These are phyloP conservation scores for Eilema griseolum DNA, from an alignment of 2,888 invertebrate genomes.

Conservation along the genomic window DNA sequence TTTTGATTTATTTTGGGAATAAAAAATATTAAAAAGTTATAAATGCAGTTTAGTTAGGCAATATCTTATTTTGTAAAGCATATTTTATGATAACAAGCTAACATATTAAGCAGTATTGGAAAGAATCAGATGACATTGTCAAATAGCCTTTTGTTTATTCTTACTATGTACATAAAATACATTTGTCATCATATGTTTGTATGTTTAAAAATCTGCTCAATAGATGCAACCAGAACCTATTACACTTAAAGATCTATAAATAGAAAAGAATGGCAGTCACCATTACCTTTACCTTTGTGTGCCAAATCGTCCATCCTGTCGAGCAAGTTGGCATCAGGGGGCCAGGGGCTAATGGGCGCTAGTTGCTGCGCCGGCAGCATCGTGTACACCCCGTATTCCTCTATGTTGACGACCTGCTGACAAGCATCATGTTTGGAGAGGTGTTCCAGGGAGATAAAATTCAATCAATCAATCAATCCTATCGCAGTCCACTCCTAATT, in stretches of 20 bases:
- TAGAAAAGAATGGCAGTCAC: constrained; percentile 70
- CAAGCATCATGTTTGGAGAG: constrained; percentile 3
- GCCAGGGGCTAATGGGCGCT: constrained; percentile 94
- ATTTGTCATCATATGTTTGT: too few relatives aligned
- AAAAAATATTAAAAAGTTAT: too few relatives aligned
- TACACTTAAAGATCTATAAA: constrained; percentile 11
- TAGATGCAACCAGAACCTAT: not conserved
- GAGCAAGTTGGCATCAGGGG: constrained; percentile 91
- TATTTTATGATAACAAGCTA: too few relatives aligned
- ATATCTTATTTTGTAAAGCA: too few relatives aligned
- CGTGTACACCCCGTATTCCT: constrained; percentile 86
- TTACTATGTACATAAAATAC: too few relatives aligned
- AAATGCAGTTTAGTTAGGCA: too few relatives aligned
- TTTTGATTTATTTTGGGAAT: too few relatives aligned
- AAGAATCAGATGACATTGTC: too few relatives aligned
- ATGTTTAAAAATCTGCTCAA: too few relatives aligned
- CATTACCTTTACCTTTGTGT: constrained; percentile 93
- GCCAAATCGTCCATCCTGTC: constrained; percentile 95
- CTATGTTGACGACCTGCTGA: constrained; percentile 79
- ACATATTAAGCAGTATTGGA: too few relatives aligned
- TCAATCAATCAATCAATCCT: not conserved
- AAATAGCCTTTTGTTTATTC: too few relatives aligned
- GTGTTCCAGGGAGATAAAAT: not conserved
- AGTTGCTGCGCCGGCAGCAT: constrained; percentile 94
- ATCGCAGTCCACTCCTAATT: too few relatives aligned